A percentile compares a stretch with the other conserved stretches of the same genome.
These are phyloP conservation scores for Iselma pallidipennis DNA, from an alignment of 2,888 invertebrate genomes.

Conservation along the genomic window DNA sequence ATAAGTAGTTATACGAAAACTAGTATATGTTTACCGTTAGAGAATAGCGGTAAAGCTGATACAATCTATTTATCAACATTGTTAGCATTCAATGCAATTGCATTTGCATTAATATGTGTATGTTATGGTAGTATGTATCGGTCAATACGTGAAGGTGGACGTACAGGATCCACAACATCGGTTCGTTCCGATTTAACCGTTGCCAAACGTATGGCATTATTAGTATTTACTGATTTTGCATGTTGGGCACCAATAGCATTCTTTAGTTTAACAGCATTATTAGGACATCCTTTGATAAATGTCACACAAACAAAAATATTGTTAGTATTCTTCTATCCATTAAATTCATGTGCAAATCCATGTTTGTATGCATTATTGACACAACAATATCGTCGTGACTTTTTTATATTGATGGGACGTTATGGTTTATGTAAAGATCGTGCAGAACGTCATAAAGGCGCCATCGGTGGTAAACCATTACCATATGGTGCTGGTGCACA, in stretches of 20 bases:
- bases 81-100: conserved; percentile 64
- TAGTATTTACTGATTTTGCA: conserved; percentile 68
- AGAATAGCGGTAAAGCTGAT: conserved; percentile 59
- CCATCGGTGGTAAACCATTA: conserved; percentile 53
- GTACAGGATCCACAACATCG: conserved; percentile 58
- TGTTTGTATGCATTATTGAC: conserved; percentile 70
- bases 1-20: conserved; percentile 68
- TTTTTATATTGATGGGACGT: conserved; percentile 59
- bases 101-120: conserved; percentile 65
- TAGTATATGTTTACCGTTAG: conserved; percentile 70
- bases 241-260: conserved; percentile 70
- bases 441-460: conserved; percentile 56
- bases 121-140: conserved; percentile 68
- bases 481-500: conserved; percentile 51
- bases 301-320: conserved; percentile 61
- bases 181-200: conserved; percentile 58
- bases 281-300: conserved; percentile 65
- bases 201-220: conserved; percentile 68
- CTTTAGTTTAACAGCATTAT: conserved; percentile 66
- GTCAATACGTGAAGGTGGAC: conserved; percentile 60
- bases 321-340: conserved; percentile 69
- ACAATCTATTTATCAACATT: conserved; percentile 62
- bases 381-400: conserved; percentile 66
- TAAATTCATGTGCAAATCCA: conserved; percentile 72
- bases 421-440: conserved; percentile 56